Evolutionary conservation across 2,113 vertebrate genomes (phyloP).

Genomic region (Melanostigma gelatinosum): DNA sequence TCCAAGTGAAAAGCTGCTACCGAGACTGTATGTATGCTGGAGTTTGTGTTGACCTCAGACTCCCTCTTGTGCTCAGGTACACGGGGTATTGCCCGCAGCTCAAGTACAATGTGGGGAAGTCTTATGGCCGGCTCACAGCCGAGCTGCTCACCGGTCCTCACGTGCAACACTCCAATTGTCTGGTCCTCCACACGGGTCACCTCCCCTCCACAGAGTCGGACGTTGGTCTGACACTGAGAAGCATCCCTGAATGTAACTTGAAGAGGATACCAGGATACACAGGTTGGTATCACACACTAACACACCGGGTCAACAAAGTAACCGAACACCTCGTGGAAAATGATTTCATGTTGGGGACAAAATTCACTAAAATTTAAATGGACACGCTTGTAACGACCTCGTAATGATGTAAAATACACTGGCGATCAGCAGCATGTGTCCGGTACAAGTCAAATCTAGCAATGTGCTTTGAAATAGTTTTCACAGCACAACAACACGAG

Average conservation of each 20-base stretch:
- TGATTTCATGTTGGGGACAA: background rate
- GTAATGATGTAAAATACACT: background rate
- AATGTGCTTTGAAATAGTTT: background rate
- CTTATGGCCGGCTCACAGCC: constrained; percentile 79
- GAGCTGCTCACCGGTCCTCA: constrained; percentile 76
- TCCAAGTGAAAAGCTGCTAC: background rate
- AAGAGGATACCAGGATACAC: constrained; percentile 85
- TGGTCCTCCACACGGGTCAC: constrained; percentile 68
- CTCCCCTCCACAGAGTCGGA: constrained; percentile 28
- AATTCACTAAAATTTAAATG: background rate
- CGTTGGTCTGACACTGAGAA: constrained; percentile 20
- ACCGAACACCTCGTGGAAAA: constrained; percentile 20
- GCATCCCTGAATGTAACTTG: constrained; percentile 47
- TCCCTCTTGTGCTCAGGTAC: constrained; percentile 70
- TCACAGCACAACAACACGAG: background rate
- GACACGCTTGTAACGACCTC: background rate
- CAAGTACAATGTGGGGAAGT: constrained; percentile 79
- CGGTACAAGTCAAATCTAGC: background rate
- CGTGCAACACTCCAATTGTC: constrained; percentile 58
- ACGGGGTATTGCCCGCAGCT: constrained; percentile 85
- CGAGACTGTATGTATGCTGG: background rate
- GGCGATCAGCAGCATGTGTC: background rate
- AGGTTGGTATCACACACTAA: constrained; percentile 65
- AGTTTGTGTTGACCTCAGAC: background rate
- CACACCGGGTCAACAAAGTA: constrained; percentile 1